A percentile compares a stretch with the other conserved stretches of the same genome.
phyloP scores from a whole-genome alignment of 1,140 invertebrate species.

The Sitophilus oryzae region DNA sequence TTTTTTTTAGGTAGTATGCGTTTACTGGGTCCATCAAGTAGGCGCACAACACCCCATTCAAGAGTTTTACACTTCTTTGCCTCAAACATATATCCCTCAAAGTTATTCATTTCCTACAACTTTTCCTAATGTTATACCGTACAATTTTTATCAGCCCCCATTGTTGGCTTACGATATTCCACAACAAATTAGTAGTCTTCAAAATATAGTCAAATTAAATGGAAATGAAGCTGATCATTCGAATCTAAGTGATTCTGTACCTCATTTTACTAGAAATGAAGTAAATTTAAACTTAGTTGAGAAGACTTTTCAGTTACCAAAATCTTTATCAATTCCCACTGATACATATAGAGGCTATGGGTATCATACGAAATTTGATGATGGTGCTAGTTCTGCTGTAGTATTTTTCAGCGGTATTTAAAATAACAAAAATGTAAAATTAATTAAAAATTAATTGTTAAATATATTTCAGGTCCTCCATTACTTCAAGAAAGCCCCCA shows the following conservation, averaged over 20 bases:
- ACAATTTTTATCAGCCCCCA: background rate
- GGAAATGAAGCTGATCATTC: background rate
- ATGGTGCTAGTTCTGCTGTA: constrained; percentile 1
- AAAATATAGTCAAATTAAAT: background rate
- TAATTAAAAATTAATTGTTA: background rate
- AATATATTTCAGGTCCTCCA: background rate
- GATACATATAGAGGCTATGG: background rate
- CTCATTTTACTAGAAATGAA: too few species aligned
- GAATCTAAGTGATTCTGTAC: too few species aligned
- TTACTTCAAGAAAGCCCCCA: background rate
- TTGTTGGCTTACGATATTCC: background rate
- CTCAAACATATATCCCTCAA: too few species aligned
- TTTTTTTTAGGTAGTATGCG: too few species aligned
- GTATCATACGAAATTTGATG: constrained; percentile 2
- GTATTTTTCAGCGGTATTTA: constrained; percentile 1
- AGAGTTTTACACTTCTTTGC: too few species aligned
- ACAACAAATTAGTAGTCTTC: too few species aligned
- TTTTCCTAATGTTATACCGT: background rate
- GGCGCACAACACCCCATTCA: too few species aligned
- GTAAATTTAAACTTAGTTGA: background rate
- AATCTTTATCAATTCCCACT: background rate
- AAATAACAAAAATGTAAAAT: background rate
- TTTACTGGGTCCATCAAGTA: too few species aligned
- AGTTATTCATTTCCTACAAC: too few species aligned
- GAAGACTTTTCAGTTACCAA: background rate